Conservation (phyloP, 2,113 vertebrate species). For the Pseudois nayaur region DNA sequence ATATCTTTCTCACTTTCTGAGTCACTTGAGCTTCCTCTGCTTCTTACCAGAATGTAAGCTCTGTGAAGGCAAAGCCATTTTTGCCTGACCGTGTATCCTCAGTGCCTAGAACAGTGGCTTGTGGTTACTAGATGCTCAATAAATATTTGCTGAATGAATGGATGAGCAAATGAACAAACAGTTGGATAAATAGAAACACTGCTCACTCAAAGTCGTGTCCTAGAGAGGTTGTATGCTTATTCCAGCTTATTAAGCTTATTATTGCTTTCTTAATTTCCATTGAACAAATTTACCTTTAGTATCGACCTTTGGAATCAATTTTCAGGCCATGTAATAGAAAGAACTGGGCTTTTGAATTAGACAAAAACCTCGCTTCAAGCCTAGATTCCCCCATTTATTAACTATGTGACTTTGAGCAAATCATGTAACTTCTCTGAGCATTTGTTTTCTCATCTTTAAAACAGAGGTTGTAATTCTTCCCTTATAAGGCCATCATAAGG, state of each 20-base stretch:
- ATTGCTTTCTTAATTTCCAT: constrained; percentile 13
- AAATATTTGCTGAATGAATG: constrained; percentile 11
- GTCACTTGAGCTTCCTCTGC: not conserved
- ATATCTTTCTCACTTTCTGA: not conserved
- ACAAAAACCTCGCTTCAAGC: not conserved
- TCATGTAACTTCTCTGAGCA: not conserved
- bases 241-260: not conserved
- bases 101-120: not conserved
- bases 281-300: constrained; percentile 27
- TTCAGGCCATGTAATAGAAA: not conserved
- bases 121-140: not conserved
- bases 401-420: not conserved
- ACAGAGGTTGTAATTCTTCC: not conserved
- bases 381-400: not conserved
- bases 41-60: not conserved
- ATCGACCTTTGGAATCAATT: constrained; percentile 7
- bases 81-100: not conserved
- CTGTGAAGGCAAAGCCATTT: not conserved
- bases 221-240: not conserved
- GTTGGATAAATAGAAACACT: not conserved
- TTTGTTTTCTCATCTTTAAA: not conserved
- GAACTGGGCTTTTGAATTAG: not conserved
- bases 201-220: not conserved
- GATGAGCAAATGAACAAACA: not conserved
- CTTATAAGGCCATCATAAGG: not conserved